Evolutionary conservation across 2,888 invertebrate species (phyloP).

Genomic region (Eupeodes latifasciatus): DNA sequence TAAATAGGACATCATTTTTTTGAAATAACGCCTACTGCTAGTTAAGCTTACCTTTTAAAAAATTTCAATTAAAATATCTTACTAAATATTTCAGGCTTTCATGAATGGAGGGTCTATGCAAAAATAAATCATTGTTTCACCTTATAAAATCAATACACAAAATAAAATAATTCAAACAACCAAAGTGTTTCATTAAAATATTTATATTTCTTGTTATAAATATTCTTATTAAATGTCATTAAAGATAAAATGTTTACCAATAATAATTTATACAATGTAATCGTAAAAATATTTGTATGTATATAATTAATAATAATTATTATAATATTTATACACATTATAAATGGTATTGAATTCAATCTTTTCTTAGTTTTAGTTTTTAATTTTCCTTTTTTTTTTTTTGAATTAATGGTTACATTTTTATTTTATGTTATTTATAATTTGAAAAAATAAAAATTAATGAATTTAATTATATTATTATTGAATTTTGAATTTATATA

Average conservation of each 20-base stretch:
- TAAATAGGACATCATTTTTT: too few relatives aligned
- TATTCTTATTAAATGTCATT: constrained; percentile 73
- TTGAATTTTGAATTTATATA: constrained; percentile 44
- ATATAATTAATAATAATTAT: constrained; percentile 44
- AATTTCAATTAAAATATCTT: too few relatives aligned
- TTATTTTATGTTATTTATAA: constrained; percentile 13
- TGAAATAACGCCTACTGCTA: too few relatives aligned
- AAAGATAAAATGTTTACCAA: constrained; percentile 70
- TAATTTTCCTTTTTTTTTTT: constrained; percentile 17
- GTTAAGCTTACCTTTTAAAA: too few relatives aligned
- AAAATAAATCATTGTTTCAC: too few relatives aligned
- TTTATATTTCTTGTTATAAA: constrained; percentile 73
- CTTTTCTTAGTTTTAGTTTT: constrained; percentile 13
- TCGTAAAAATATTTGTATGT: constrained; percentile 71
- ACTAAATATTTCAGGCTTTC: too few relatives aligned
- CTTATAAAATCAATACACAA: too few relatives aligned
- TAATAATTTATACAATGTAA: constrained; percentile 70
- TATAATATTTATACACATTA: constrained; percentile 57
- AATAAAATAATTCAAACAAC: constrained; percentile 16
- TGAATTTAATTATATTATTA: constrained; percentile 28
- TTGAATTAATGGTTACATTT: constrained; percentile 49
- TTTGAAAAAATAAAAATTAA: constrained; percentile 23
- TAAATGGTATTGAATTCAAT: constrained; percentile 48
- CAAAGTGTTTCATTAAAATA: constrained; percentile 68
- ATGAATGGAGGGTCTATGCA: too few relatives aligned